phyloP scores from a whole-genome alignment of 2,113 vertebrate species.

The Dasyurus viverrinus region DNA sequence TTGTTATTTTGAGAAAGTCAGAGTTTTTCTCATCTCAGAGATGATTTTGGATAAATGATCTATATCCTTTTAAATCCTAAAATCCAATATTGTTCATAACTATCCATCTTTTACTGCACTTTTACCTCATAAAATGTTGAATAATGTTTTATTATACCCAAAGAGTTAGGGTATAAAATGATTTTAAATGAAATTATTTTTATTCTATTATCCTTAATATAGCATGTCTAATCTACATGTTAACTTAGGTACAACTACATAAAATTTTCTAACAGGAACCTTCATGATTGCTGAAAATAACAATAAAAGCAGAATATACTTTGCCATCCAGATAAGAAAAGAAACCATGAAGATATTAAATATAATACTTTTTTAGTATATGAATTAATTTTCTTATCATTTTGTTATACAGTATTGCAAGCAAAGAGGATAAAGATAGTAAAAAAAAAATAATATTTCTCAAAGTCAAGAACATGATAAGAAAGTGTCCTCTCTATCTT shows the following conservation, averaged over 20 bases:
- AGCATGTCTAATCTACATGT: slow-evolving; percentile 61
- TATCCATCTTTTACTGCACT: neutral
- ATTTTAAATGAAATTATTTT: neutral
- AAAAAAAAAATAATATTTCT: neutral
- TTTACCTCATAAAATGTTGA: neutral
- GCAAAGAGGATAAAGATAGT: neutral
- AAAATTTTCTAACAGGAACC: slow-evolving; percentile 66
- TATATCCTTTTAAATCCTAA: neutral
- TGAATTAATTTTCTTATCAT: slow-evolving; percentile 47
- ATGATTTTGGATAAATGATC: neutral
- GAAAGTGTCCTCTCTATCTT: neutral
- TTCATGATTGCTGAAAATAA: slow-evolving; percentile 14
- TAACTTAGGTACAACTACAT: slow-evolving; percentile 61
- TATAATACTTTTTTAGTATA: slow-evolving; percentile 33
- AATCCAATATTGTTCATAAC: neutral
- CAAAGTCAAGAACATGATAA: neutral
- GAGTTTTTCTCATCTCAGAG: neutral
- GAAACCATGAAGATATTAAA: slow-evolving; percentile 29
- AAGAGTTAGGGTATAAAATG: neutral
- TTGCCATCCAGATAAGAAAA: slow-evolving; percentile 49
- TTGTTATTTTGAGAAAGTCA: neutral
- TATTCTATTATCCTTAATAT: neutral
- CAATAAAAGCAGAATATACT: slow-evolving; percentile 56
- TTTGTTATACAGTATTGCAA: slow-evolving; percentile 4
- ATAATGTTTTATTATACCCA: neutral